Evolutionary conservation across 2,888 invertebrate species (phyloP).

Genomic region (Phymatocera aterrima): DNA sequence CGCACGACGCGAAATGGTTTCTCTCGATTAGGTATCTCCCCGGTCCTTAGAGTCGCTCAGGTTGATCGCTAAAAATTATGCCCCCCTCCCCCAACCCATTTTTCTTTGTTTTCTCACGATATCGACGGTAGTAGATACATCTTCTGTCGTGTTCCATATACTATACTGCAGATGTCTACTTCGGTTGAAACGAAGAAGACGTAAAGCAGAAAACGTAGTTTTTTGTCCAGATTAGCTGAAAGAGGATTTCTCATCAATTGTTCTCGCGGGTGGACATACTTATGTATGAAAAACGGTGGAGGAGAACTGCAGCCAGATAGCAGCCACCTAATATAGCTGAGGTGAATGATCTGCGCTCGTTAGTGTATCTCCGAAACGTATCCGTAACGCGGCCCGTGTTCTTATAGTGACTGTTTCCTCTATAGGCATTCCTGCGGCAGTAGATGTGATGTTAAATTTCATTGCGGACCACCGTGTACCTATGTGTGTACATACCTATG

Average conservation of each 20-base stretch:
- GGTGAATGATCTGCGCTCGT: conserved; percentile 6
- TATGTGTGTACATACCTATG: background rate
- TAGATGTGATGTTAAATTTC: conserved; percentile 26
- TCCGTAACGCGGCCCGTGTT: background rate
- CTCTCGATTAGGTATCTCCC: conserved; percentile 10
- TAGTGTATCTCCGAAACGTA: conserved; percentile 27
- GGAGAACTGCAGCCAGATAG: background rate
- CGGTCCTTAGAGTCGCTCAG: too few species aligned
- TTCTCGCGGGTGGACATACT: too few species aligned
- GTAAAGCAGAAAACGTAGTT: too few species aligned
- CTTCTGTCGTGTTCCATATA: too few species aligned
- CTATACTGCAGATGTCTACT: too few species aligned
- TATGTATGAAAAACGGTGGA: background rate
- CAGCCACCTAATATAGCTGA: background rate
- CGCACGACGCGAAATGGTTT: conserved; percentile 2
- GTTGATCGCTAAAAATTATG: too few species aligned
- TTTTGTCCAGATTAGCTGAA: too few species aligned
- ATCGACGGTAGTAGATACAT: too few species aligned
- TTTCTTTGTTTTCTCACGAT: too few species aligned
- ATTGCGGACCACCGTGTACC: conserved; percentile 33
- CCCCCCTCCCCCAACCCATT: too few species aligned
- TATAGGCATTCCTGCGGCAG: background rate
- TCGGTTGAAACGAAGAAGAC: too few species aligned
- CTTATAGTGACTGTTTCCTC: conserved; percentile 26
- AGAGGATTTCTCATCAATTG: too few species aligned